These are phyloP conservation scores for Cyclina sinensis DNA, from an alignment of 1,140 invertebrate species.

Conservation along the genomic window DNA sequence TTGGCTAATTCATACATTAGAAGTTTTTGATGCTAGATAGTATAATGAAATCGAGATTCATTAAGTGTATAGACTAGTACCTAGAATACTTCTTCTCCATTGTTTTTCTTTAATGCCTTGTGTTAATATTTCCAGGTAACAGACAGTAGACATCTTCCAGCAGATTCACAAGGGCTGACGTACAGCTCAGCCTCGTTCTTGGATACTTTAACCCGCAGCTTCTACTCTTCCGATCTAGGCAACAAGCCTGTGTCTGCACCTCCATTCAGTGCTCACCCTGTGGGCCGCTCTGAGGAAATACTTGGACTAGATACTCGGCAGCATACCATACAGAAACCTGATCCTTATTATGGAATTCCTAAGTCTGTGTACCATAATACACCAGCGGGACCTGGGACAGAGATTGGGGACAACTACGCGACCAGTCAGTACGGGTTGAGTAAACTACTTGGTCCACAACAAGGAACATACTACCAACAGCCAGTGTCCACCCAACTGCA, in stretches of 20 bases:
- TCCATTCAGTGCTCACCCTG: neutral
- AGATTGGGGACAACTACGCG: neutral
- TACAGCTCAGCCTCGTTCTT: neutral
- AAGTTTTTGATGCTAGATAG: no score
- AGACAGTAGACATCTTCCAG: constrained; percentile 13
- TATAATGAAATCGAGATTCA: no score
- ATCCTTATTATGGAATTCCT: constrained; percentile 32
- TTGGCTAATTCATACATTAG: no score
- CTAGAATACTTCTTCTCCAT: no score
- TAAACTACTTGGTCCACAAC: neutral
- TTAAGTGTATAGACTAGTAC: no score
- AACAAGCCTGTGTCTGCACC: neutral
- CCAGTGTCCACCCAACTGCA: neutral
- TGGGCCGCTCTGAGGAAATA: neutral
- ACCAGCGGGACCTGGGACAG: neutral
- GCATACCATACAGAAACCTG: constrained; percentile 18
- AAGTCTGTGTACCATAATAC: constrained; percentile 4
- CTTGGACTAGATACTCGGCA: constrained; percentile 3
- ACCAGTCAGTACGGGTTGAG: constrained; percentile 12
- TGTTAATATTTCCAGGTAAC: constrained; percentile 14
- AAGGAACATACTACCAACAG: constrained; percentile 23
- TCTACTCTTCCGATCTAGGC: neutral
- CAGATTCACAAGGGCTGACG: neutral
- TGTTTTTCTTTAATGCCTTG: neutral
- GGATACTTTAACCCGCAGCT: constrained; percentile 2